Evolutionary conservation across 2,113 vertebrate species (phyloP), one percentile per base, ranked within the genome.

Genomic region (Festucalex cinctus): DNA sequence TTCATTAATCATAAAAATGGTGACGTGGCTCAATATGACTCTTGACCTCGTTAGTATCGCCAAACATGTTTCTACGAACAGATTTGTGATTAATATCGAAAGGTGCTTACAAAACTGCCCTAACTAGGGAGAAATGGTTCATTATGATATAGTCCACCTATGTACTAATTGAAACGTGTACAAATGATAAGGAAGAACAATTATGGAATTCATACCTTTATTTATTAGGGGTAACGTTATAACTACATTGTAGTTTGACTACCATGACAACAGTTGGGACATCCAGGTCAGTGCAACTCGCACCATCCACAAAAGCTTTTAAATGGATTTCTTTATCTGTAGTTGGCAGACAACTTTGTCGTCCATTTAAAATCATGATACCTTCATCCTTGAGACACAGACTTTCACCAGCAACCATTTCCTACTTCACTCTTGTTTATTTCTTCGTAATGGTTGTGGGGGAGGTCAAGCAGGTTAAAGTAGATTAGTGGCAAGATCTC

Each of bases 401-500:
- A 60, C 67, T 67, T 81, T 63, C 74, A 79, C 83, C 80, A 66
- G 76, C 62, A 6, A 16, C 10, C 28, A 68, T 54, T 63, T 71
- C 39, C 71, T 60, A 41, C 65, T 67, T 63, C 41, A 41, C 32
- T 44, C 72, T n/a, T 69, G 63, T 65, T 78, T 66, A 82, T 85
- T 66, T 72, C 60, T 56, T 75, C 24, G 48, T 44, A 82, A 61
- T n/a, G 77, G 36, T n/a, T 54, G 74, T 78, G 59, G 41, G 73
- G 71, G 54, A 66, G 83, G 76, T 83, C 77, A 63, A 24, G 46
- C 35, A 68, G 83, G 84, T 84, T 74, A 73, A 68, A 84, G 79
- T 58, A 60, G 70, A 73, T 76, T 84, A 71, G 68, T 13, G 13
- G 63, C 36, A 26, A 49, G 59, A 66, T 37, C 49, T 73, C 43